These are phyloP conservation scores for Porites evermanni DNA, from an alignment of 92 coral and sea anemone species.

Conservation along the genomic window DNA sequence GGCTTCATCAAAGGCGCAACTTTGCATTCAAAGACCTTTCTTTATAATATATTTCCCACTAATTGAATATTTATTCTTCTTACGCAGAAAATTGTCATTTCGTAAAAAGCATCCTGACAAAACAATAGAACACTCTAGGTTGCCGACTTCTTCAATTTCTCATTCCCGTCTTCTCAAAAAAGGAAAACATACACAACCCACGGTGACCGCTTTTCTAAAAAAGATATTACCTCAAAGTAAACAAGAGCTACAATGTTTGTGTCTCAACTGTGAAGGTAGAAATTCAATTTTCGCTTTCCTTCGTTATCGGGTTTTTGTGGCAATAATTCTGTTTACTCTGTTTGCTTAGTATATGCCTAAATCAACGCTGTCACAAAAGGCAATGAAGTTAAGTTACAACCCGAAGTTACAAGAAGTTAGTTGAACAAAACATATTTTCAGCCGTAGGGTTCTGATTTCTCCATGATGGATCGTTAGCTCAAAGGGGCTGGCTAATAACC, in stretches of 20 bases:
- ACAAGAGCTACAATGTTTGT: slow-evolving; percentile 63
- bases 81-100: slow-evolving; percentile 67
- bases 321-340: slow-evolving; percentile 76
- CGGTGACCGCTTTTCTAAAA: slow-evolving; percentile 45
- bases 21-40: slow-evolving; percentile 50
- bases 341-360: slow-evolving; percentile 58
- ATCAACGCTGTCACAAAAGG: slow-evolving; percentile 43
- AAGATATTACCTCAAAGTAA: slow-evolving; percentile 67
- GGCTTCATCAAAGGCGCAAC: slow-evolving; percentile 60
- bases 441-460: background rate
- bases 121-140: slow-evolving; percentile 54
- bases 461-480: slow-evolving; percentile 16
- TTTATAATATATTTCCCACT: slow-evolving; percentile 63
- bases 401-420: background rate
- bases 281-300: slow-evolving; percentile 74
- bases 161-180: background rate
- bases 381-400: background rate
- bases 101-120: slow-evolving; percentile 58
- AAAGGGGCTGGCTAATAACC: slow-evolving; percentile 13
- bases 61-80: slow-evolving; percentile 85
- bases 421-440: background rate
- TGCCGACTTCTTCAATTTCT: slow-evolving; percentile 29
- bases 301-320: slow-evolving; percentile 60
- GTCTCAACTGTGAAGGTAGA: slow-evolving; percentile 52
- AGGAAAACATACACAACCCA: slow-evolving; percentile 17